Conservation (phyloP, 2,113 vertebrate genomes). For the Colaptes auratus region DNA sequence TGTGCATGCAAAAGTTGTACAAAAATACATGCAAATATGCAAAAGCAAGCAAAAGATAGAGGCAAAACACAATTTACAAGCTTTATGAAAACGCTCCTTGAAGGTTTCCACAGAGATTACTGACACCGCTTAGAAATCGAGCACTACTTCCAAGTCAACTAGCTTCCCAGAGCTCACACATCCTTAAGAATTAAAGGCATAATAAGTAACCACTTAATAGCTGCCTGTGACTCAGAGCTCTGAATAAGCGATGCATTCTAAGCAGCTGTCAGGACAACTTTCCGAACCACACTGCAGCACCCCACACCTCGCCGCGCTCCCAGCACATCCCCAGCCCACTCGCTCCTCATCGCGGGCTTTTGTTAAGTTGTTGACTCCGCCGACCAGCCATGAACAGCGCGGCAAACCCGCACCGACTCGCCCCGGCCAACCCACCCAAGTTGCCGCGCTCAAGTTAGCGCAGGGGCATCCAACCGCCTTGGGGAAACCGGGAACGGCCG, state of each 20-base stretch:
- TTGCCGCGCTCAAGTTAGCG: background rate
- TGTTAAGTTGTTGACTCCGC: background rate
- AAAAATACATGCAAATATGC: background rate
- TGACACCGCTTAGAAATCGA: background rate
- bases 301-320: background rate
- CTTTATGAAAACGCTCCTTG: background rate
- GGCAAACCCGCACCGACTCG: background rate
- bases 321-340: background rate
- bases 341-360: background rate
- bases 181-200: slow-evolving; percentile 4
- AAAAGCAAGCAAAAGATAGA: background rate
- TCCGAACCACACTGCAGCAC: background rate
- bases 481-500: background rate
- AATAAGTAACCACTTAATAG: slow-evolving; percentile 1
- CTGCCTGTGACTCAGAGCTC: background rate
- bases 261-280: slow-evolving; percentile 12
- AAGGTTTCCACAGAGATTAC: background rate
- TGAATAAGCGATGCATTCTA: background rate
- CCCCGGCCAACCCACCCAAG: background rate
- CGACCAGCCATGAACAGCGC: background rate
- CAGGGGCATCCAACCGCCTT: background rate
- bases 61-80: background rate
- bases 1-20: background rate
- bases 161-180: background rate
- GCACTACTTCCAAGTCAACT: background rate